Conservation (phyloP, 2,113 vertebrate species). For the Piliocolobus tephrosceles region DNA sequence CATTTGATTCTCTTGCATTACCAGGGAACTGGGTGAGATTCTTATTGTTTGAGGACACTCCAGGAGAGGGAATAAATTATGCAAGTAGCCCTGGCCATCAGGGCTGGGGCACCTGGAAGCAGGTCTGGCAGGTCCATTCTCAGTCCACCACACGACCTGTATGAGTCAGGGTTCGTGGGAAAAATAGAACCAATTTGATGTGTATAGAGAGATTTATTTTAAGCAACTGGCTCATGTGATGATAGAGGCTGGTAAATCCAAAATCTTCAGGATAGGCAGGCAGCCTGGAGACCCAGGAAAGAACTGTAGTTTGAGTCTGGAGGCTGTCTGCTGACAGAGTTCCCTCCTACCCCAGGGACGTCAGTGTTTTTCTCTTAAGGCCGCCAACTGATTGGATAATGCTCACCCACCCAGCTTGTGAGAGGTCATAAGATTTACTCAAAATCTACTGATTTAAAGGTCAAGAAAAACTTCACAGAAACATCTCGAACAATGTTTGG, state of each 20-base stretch:
- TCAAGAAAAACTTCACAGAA: background rate
- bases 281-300: background rate
- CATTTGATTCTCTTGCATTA: background rate
- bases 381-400: background rate
- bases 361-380: background rate
- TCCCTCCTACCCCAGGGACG: background rate
- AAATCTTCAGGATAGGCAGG: background rate
- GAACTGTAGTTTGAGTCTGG: background rate
- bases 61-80: background rate
- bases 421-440: background rate
- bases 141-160: background rate
- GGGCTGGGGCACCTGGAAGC: background rate
- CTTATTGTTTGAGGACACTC: background rate
- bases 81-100: background rate
- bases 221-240: background rate
- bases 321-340: background rate
- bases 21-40: background rate
- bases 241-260: background rate
- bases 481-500: background rate
- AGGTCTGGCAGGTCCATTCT: background rate
- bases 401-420: background rate
- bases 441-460: background rate
- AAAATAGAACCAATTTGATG: background rate
- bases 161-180: background rate
- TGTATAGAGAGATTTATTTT: background rate